Conservation (phyloP, 1,140 invertebrate species). For the Drosophila chauvacae region DNA sequence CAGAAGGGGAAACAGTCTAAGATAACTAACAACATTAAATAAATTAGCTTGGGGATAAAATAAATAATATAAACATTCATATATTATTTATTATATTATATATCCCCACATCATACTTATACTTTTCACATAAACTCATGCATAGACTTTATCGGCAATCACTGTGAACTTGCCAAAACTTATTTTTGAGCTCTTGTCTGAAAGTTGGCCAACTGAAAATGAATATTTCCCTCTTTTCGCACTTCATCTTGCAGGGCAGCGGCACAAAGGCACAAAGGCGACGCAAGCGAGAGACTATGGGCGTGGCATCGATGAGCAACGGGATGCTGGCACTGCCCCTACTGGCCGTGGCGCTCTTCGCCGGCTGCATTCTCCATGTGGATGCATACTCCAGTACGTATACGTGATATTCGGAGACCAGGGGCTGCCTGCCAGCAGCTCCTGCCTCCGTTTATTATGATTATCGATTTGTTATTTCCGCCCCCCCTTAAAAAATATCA, state of each 20-base stretch:
- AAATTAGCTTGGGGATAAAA: neutral
- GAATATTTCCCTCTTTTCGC: neutral
- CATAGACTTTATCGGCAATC: neutral
- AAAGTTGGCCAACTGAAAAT: conserved; percentile 22
- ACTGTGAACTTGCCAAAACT: conserved; percentile 10
- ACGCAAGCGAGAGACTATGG: conserved; percentile 38
- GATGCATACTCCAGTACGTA: conserved; percentile 83
- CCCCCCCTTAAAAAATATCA: neutral
- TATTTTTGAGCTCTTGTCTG: neutral
- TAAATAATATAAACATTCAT: neutral
- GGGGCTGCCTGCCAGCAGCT: neutral
- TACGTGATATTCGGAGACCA: conserved; percentile 45
- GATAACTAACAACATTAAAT: neutral
- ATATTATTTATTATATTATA: no score
- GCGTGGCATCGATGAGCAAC: conserved; percentile 54
- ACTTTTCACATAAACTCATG: neutral
- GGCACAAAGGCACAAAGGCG: neutral
- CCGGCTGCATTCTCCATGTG: conserved; percentile 58
- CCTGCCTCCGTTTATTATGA: conserved; percentile 1
- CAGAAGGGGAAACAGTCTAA: no score
- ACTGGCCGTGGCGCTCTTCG: conserved; percentile 48
- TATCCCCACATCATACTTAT: no score
- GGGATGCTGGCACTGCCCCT: conserved; percentile 43
- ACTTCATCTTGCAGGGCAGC: conserved; percentile 7
- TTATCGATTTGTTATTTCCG: conserved; percentile 9